These are phyloP conservation scores for Ictidomys tridecemlineatus DNA, from an alignment of 2,113 vertebrate genomes.

Conservation along the genomic window DNA sequence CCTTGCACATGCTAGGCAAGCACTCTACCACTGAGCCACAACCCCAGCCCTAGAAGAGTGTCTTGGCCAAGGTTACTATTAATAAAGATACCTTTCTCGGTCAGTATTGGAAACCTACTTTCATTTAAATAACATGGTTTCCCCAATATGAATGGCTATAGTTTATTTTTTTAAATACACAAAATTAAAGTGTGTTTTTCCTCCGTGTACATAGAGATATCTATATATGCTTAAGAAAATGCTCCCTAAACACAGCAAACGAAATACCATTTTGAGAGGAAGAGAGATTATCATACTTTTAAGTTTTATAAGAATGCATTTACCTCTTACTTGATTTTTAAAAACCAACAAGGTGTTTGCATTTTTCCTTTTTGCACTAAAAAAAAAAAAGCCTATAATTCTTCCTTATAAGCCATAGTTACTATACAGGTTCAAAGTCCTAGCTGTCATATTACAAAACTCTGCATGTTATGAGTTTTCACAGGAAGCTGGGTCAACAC, in stretches of 20 bases:
- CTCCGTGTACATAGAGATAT: neutral
- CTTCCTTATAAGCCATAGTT: neutral
- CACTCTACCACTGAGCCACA: too few species aligned
- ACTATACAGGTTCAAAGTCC: neutral
- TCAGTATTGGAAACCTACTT: neutral
- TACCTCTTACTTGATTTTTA: neutral
- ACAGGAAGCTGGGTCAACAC: neutral
- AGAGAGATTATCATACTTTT: slow-evolving; percentile 1
- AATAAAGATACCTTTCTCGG: neutral
- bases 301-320: neutral
- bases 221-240: neutral
- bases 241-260: neutral
- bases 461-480: neutral
- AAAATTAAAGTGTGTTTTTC: neutral
- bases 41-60: neutral
- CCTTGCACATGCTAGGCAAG: too few species aligned
- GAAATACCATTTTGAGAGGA: neutral
- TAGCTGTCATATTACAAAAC: neutral
- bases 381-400: neutral
- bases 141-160: neutral
- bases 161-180: neutral
- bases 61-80: neutral
- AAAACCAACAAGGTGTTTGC: neutral
- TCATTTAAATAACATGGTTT: neutral
- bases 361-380: neutral